phyloP scores from a whole-genome alignment of 2,797 vertebrate genomes.

The Tragopan temminckii region DNA sequence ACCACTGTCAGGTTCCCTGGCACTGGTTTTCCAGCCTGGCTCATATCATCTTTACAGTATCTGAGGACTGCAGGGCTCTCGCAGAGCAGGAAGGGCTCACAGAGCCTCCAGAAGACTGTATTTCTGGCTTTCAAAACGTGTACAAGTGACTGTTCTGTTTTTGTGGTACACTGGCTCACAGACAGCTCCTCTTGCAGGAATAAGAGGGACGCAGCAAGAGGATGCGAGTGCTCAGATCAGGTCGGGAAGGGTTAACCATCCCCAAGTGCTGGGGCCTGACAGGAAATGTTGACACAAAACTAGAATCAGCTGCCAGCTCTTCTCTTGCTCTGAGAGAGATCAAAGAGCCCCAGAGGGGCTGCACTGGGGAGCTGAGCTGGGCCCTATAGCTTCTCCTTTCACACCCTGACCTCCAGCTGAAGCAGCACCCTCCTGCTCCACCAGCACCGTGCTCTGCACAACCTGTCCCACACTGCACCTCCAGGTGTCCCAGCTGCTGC shows the following conservation, averaged over 20 bases:
- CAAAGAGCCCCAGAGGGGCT: neutral
- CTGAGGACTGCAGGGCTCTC: neutral
- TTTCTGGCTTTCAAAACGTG: neutral
- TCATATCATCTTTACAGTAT: neutral
- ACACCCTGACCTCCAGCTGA: neutral
- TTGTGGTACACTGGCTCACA: neutral
- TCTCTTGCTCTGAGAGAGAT: neutral
- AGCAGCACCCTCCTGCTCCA: neutral
- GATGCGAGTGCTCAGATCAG: neutral
- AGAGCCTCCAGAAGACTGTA: neutral
- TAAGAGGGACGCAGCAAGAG: neutral
- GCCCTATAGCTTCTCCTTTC: neutral
- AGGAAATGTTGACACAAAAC: neutral
- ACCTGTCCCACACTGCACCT: fast-evolving
- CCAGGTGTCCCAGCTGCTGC: neutral
- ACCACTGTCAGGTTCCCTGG: neutral
- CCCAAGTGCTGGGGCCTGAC: neutral
- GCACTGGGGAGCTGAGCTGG: neutral
- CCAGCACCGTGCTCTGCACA: neutral
- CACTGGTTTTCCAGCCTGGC: neutral
- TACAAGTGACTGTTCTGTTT: neutral
- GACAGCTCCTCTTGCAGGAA: neutral
- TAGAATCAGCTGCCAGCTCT: neutral
- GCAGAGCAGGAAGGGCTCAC: neutral
- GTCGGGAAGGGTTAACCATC: neutral